Conservation (phyloP, 2,888 invertebrate species). For the Masnerella sp. region DNA sequence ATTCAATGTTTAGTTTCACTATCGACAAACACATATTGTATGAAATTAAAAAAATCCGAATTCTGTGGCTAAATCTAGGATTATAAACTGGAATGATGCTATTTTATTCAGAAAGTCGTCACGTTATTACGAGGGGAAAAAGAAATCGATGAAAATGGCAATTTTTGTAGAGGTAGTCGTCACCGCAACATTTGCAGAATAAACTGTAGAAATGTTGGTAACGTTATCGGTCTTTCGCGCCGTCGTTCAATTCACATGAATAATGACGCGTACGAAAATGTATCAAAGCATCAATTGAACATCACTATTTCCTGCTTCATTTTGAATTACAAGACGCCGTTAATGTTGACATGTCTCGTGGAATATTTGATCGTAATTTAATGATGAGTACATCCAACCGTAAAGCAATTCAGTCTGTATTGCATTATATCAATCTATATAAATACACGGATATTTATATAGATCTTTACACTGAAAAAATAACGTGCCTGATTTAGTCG, state of each 20-base stretch:
- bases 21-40: slow-evolving; percentile 13
- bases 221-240: slow-evolving; percentile 46
- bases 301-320: slow-evolving; percentile 39
- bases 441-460: too few relatives aligned
- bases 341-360: slow-evolving; percentile 22
- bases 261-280: slow-evolving; percentile 39
- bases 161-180: slow-evolving; percentile 47
- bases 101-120: slow-evolving; percentile 45
- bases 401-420: neutral
- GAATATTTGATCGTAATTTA: slow-evolving; percentile 26
- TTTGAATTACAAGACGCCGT: slow-evolving; percentile 21
- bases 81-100: slow-evolving; percentile 45
- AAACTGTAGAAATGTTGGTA: slow-evolving; percentile 51
- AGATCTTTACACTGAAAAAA: too few relatives aligned
- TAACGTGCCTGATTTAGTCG: too few relatives aligned
- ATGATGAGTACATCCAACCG: too few relatives aligned
- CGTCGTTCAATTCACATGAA: slow-evolving; percentile 42
- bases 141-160: slow-evolving; percentile 54
- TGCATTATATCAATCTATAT: too few relatives aligned
- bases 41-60: slow-evolving; percentile 15
- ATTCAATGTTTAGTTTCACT: too few relatives aligned
- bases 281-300: slow-evolving; percentile 41
- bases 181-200: slow-evolving; percentile 49
- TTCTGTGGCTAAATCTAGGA: slow-evolving; percentile 24
- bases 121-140: slow-evolving; percentile 41